Conservation (phyloP, 2,113 vertebrate genomes). For the Chionis minor region DNA sequence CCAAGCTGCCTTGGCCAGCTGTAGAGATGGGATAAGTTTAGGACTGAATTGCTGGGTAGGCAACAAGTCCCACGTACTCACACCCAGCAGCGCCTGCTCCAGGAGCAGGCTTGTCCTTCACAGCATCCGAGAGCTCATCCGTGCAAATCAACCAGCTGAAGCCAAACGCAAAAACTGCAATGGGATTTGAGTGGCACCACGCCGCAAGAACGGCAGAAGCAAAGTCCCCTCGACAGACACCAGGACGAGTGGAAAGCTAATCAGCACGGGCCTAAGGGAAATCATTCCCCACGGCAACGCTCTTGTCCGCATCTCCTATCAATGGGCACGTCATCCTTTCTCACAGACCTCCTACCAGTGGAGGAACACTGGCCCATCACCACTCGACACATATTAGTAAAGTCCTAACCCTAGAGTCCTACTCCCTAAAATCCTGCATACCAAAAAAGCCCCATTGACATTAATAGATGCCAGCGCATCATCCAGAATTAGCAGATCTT, state of each 20-base stretch:
- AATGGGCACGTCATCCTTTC: not conserved
- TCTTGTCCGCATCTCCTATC: not conserved
- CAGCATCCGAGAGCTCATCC: not conserved
- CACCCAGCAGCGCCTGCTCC: not conserved
- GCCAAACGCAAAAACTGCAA: rapidly evolving
- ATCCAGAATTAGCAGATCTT: not conserved
- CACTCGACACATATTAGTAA: rapidly evolving
- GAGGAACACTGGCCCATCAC: rapidly evolving
- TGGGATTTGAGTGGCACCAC: not conserved
- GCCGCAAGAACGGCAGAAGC: not conserved
- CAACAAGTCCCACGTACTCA: not conserved
- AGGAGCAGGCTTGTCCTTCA: not conserved
- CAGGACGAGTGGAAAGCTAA: not conserved
- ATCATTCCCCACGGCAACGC: not conserved
- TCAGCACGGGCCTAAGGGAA: not conserved
- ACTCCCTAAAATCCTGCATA: not conserved
- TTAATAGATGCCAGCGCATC: not conserved
- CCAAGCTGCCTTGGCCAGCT: not conserved
- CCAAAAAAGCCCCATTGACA: not conserved
- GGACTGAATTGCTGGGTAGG: not conserved
- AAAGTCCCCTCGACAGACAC: not conserved
- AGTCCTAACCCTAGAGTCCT: not conserved
- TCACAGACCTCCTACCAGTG: not conserved
- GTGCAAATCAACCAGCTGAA: not conserved
- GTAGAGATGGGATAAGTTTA: not conserved